Evolutionary conservation across 2,797 vertebrate species (phyloP), one percentile per base, ranked within the genome.

Genomic region (Peromyscus nudipes): DNA sequence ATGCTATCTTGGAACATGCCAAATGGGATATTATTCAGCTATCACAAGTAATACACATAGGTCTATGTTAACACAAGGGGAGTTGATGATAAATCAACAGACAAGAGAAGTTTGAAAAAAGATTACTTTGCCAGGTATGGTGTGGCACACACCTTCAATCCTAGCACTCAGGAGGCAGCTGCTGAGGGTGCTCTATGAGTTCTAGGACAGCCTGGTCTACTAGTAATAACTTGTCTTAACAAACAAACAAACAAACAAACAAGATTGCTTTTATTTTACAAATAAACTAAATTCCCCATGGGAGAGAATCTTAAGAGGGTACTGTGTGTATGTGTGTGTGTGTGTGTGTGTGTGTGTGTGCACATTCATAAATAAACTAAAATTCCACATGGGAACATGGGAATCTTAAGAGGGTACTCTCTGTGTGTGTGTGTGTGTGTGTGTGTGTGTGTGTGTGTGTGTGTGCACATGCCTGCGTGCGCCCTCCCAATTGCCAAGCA

Each of bases 231-330:
- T 81, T n/a, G 76, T 80, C 49, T 80, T 29, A 55, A 57, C 52
- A 81, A 57, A 57, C 17, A 80, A 55, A 79, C 71, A 73, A 73
- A 75, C 12, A 67, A 46, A 52, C 11, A 52, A 52, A 29, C 27
- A 46, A 77, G 49, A 80, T 23, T 55, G 49, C 49, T n/a, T 55
- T 91, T 31, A 85, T 85, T 88, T 16, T 4, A 76, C 64, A 84
- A 94, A 91, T 82, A 76, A 94, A 71, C n/a, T 81, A 34, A 82
- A 92, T 95, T 29, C 17, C 19, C 82, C n/a, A 64, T 79, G 34
- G 29, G 34, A 89, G 40, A 82, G 8, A 60, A 91, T 71, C 19
- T 73, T 83, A 92, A 71, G 31, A 81, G 75, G 8, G 43, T 88
- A 85, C 52, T 92, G 40, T 75, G 9, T 67, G 11, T 87, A 27